These are phyloP conservation scores for Pseudobourletiella spinata DNA, from an alignment of 1,140 invertebrate species.

Conservation along the genomic window DNA sequence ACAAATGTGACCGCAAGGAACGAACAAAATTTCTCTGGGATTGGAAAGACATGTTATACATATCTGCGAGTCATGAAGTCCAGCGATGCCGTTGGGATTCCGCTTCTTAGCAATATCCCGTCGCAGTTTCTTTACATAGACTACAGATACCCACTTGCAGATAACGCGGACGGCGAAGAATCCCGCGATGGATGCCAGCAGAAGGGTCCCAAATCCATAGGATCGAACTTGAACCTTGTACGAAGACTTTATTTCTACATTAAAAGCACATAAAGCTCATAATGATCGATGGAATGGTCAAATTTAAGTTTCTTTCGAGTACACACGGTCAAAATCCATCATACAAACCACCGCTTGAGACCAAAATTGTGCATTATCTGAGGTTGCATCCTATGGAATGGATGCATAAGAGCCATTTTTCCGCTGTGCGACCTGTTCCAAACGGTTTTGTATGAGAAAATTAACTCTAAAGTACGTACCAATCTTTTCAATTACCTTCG, in stretches of 20 bases:
- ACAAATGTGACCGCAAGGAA: not conserved
- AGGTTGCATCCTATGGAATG: too few relatives aligned
- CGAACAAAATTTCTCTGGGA: not conserved
- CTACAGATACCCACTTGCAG: not conserved
- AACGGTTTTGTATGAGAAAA: too few relatives aligned
- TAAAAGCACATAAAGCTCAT: not conserved
- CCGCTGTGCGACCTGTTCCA: too few relatives aligned
- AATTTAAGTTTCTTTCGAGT: too few relatives aligned
- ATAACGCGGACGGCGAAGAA: not conserved
- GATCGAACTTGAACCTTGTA: not conserved
- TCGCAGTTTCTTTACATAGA: not conserved
- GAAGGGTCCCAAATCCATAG: not conserved
- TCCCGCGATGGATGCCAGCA: not conserved
- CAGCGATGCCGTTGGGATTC: not conserved
- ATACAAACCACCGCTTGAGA: too few relatives aligned
- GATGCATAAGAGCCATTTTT: too few relatives aligned
- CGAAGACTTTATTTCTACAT: not conserved
- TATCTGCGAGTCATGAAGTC: not conserved
- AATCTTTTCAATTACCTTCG: too few relatives aligned
- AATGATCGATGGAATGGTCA: not conserved
- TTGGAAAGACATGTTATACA: not conserved
- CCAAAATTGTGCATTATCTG: too few relatives aligned
- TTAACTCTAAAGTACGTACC: too few relatives aligned
- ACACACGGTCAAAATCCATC: too few relatives aligned
- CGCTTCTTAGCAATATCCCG: not conserved